Base-by-base conservation (phyloP, 2,113 vertebrate genomes). In the Pungitius pungitius region DNA sequence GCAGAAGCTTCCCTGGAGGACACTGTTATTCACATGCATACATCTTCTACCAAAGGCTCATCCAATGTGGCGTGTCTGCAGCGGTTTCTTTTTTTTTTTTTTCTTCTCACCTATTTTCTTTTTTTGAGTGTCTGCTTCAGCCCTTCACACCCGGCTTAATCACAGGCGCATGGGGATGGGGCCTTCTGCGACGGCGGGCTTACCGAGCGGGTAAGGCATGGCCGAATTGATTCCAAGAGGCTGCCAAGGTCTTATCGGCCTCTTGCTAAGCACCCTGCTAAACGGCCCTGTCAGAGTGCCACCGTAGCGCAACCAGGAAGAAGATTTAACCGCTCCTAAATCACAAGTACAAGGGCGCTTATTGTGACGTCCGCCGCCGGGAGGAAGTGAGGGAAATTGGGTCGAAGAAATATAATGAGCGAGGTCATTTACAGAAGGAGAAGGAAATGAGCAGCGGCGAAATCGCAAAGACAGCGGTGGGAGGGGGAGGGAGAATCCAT, bases 201-300 rank as follows among this genome's bases (percentile, higher is more conserved):
- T 62, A 73, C 71, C 5, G 61, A 82, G 81, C 33, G 65, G 56
- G 5, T 52, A 74, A 82, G 65, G 82, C 82, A 73, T 62, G 78
- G 88, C 59, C 63, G n/a, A 73, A 86, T 87, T 86, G 86, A 88
- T 89, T 90, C 88, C 76, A 80, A 87, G 85, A 73, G 69, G 64
- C 84, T 86, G 85, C 75, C 80, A 69, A 78, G 40, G n/a, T 51
- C 78, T 89, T 86, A 84, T 91, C 75, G 54, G 82, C 78, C 86
- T 76, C 77, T 68, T 59, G 74, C 83, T 84, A 82, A 85, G 85
- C 85, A 78, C 77, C 69, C 59, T 22, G 67, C 82, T 89, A 85
- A 87, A 89, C 71, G 18, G 59, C 67, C 75, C 66, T 39, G 77
- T 87, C 86, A 80, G 74, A 71, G 77, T 20, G 76, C 69, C 67